These are phyloP conservation scores for Sebastes trivittatus DNA, from an alignment of 2,797 vertebrate species.

Conservation along the genomic window DNA sequence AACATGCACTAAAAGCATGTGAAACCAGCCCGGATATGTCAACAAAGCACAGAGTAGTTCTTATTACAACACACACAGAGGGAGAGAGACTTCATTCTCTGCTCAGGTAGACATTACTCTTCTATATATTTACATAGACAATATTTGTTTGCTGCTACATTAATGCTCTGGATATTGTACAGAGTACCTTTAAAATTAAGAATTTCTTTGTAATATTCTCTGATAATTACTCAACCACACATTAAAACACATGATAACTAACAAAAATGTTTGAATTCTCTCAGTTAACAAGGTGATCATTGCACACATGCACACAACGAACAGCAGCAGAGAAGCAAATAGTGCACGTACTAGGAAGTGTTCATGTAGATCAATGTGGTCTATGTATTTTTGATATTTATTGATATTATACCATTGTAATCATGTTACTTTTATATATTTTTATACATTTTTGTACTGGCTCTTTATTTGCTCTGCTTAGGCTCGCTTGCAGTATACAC, in stretches of 20 bases:
- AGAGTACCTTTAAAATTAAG: too few relatives aligned
- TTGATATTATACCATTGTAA: neutral
- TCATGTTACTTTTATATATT: neutral
- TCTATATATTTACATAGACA: too few relatives aligned
- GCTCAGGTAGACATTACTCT: too few relatives aligned
- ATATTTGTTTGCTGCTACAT: too few relatives aligned
- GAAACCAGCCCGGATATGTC: accelerated
- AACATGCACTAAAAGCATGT: too few relatives aligned
- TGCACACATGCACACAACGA: too few relatives aligned
- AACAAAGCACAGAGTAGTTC: too few relatives aligned
- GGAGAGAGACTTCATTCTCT: too few relatives aligned
- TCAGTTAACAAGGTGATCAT: too few relatives aligned
- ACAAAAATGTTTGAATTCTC: too few relatives aligned
- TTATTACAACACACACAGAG: too few relatives aligned
- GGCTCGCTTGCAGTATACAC: neutral
- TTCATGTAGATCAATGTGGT: neutral
- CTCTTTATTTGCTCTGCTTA: neutral
- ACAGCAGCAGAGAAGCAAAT: neutral
- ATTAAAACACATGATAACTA: neutral
- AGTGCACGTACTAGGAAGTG: neutral
- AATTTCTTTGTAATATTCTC: neutral
- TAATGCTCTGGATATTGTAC: too few relatives aligned
- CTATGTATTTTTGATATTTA: neutral
- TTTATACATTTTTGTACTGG: neutral
- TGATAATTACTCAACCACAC: neutral